Percentiles rank a stretch among this genome's conserved stretches.
phyloP scores from a whole-genome alignment of 2,888 invertebrate species.

The Noctua pronuba region DNA sequence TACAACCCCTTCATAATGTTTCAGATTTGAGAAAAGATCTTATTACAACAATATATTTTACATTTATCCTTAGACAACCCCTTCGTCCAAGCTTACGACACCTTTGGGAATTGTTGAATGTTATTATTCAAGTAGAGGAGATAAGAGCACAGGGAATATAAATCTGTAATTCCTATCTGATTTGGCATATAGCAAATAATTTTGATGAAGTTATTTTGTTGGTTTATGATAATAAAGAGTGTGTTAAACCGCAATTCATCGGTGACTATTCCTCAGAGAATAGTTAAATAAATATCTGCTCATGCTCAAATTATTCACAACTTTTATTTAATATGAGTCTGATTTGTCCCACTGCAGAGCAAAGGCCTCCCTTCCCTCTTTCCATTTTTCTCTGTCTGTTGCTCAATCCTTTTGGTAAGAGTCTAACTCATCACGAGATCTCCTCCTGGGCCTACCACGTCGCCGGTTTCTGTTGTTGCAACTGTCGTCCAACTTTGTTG shows the following conservation, averaged over 20 bases:
- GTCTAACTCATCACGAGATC: background rate
- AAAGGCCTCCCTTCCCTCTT: background rate
- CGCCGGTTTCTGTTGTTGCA: background rate
- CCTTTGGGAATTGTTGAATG: conserved; percentile 28
- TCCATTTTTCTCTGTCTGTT: background rate
- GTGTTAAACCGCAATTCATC: background rate
- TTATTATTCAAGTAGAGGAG: conserved; percentile 23
- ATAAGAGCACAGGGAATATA: conserved; percentile 41
- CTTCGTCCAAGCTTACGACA: conserved; percentile 23
- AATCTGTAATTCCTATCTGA: conserved; percentile 55
- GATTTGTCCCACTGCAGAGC: background rate
- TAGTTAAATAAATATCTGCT: background rate
- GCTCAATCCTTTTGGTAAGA: background rate
- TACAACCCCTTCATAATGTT: background rate
- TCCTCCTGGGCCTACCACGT: background rate
- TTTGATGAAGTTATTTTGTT: conserved; percentile 28
- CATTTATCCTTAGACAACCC: conserved; percentile 12
- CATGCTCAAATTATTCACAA: background rate
- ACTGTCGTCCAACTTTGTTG: no score
- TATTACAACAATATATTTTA: background rate
- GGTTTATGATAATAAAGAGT: conserved; percentile 3
- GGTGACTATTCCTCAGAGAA: conserved; percentile 24
- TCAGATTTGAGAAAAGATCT: background rate
- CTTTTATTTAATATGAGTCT: background rate
- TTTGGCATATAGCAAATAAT: conserved; percentile 42